phyloP scores from a whole-genome alignment of 2,888 invertebrate genomes.

The Strigamia crassipes region DNA sequence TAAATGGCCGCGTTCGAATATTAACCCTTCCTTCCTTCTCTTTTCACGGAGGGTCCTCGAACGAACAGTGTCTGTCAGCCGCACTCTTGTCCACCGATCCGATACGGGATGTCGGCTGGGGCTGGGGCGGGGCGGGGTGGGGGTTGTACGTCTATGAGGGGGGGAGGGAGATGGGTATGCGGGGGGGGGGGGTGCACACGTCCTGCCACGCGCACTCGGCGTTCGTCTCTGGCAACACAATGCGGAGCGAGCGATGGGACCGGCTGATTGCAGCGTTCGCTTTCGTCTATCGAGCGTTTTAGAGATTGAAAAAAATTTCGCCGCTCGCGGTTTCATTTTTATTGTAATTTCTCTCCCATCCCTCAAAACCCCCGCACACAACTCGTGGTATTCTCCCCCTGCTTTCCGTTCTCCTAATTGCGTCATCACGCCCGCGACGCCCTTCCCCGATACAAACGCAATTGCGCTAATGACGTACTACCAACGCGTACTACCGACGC shows the following conservation, averaged over 20 bases:
- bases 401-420: background rate
- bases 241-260: conserved; percentile 31
- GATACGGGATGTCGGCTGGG: background rate
- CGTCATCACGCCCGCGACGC: conserved; percentile 42
- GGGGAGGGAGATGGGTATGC: too few species aligned
- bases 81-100: conserved; percentile 27
- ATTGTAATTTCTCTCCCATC: conserved; percentile 13
- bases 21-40: background rate
- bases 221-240: conserved; percentile 35
- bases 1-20: conserved; percentile 8
- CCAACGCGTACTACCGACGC: background rate
- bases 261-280: conserved; percentile 42
- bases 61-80: background rate
- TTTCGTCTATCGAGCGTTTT: conserved; percentile 33
- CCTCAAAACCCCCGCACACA: conserved; percentile 9
- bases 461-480: conserved; percentile 27
- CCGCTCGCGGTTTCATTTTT: conserved; percentile 40
- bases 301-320: conserved; percentile 36
- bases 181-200: background rate
- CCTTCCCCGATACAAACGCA: conserved; percentile 37
- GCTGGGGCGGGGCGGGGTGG: background rate
- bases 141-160: background rate
- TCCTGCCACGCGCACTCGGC: conserved; percentile 40
- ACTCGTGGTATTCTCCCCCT: background rate
- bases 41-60: too few species aligned